Base-by-base conservation (phyloP, 1,140 invertebrate genomes). In the Temnothorax longispinosus region DNA sequence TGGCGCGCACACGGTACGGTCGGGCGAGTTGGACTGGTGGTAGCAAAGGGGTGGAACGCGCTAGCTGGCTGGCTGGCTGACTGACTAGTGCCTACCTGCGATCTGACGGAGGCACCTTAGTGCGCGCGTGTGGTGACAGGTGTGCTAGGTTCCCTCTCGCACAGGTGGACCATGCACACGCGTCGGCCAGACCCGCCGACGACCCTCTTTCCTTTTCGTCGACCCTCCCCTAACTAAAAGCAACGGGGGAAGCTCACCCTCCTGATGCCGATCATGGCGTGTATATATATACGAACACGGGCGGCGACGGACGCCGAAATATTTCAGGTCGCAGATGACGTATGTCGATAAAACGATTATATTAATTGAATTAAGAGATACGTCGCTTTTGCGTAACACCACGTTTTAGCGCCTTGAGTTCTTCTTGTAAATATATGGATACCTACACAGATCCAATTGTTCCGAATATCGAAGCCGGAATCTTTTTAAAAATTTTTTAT, bases 61-160 rank as follows among this genome's bases (percentile, higher is more conserved):
- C 87, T 21, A 21, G 21, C 21, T 21, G 21, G 38, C 35, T 67
- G 35, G 62, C 82, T 87, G 91, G 88, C 88, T 91, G 84, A 81
- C 41, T 75, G 2, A 27, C 44, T 72, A 11, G 60, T 89, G 89
- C 88, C 77, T 62, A 64, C 85, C 88, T 90, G 86, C 86, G 90
- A 89, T 82, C 90, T 89, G 89, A 88, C 78, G 44, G 41, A 47
- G 78, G 87, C 65, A 77, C 75, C 75, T 91, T 87, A 88, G 91
- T 92, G 93, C 93, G 92, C 94, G 92, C 91, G 93, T 93, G 92
- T 92, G 91, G 89, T 90, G 94, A 94, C 94, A 94, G 94, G 94
- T 94, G 94, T 94, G 94, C 92, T 93, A 85, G 89, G 85, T 91
- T 64, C 87, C 91, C 90, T 92, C 91, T 93, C 88, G 93, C 94